Conservation (phyloP, 1,140 invertebrate species). For the Drosophila nebulosa region DNA sequence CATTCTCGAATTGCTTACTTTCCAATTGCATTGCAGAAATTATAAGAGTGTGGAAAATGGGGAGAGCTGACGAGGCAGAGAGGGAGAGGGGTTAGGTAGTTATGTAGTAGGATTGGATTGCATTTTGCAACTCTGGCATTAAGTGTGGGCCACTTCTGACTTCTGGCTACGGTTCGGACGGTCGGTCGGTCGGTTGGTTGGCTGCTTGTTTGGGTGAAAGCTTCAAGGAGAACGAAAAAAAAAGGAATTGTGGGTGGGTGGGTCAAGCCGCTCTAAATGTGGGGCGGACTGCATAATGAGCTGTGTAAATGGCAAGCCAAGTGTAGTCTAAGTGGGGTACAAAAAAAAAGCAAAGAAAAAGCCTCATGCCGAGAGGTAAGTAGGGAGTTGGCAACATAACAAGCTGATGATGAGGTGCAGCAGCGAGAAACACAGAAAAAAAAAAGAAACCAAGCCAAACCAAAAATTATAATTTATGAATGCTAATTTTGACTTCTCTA, state of each 20-base stretch:
- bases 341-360: neutral
- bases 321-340: constrained; percentile 3
- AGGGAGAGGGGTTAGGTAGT: neutral
- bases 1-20: neutral
- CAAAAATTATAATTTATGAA: constrained; percentile 1
- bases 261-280: constrained; percentile 17
- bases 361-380: neutral
- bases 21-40: constrained; percentile 3
- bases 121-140: neutral
- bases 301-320: constrained; percentile 23
- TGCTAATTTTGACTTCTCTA: neutral
- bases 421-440: neutral
- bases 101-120: neutral
- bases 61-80: too few species aligned
- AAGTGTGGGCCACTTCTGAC: constrained; percentile 2
- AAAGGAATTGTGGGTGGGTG: neutral
- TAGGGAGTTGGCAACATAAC: neutral
- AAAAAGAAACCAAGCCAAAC: neutral
- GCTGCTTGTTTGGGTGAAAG: constrained; percentile 13
- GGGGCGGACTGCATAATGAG: constrained; percentile 34
- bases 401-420: neutral
- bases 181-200: neutral
- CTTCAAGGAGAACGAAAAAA: neutral
- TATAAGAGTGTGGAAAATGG: neutral
- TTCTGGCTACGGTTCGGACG: neutral